Base-by-base conservation (phyloP, 2,797 vertebrate genomes). In the Anguilla anguilla region DNA sequence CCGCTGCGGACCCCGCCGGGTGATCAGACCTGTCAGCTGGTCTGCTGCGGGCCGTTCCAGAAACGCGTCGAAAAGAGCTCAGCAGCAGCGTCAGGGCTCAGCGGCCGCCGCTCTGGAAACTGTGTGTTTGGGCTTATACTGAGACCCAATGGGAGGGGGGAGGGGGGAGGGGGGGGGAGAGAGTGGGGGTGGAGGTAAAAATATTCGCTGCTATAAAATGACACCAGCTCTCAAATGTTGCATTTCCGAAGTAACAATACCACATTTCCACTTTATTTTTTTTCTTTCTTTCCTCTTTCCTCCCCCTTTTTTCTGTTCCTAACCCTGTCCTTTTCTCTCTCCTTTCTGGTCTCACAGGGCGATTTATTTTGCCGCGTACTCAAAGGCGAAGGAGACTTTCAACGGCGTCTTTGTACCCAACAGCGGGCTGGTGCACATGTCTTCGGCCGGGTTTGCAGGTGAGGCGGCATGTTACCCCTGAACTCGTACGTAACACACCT, bases 331-430 rank as follows among this genome's bases (percentile, higher is more conserved):
- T 81, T 84, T 59, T 83, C 81, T 79, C 83, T 87, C 90, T 89
- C 94, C 84, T 92, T 74, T 94, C 94, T 89, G 28, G 72, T 74
- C 5, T 0, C 9, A 13, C 96, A 99, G 98, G 95, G 99, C 99
- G 77, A 97, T 99, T 91, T 99, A 99, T 92, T 99, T 99, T 93
- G 98, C 96, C 2, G 97, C 98, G 72, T 99, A 99, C 93, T 99
- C 98, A 0, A 99, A 97, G 94, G 97, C 99, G 88, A 99, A 99
- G 94, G 98, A 99, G 92, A 91, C 92, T 6, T 98, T 98, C 94
- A 99, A 98, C 92, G 92, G 95, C 81, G 82, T 99, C 90, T 97
- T 99, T 67, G 97, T 97, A 89, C 98, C 99, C 1, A 97, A 99
- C 86, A 98, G 98, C 93, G 98, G 97, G 85, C 6, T 92, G 0